These are phyloP conservation scores for Agonopterix alstromeriana DNA, from an alignment of 2,888 invertebrate genomes.

Conservation along the genomic window DNA sequence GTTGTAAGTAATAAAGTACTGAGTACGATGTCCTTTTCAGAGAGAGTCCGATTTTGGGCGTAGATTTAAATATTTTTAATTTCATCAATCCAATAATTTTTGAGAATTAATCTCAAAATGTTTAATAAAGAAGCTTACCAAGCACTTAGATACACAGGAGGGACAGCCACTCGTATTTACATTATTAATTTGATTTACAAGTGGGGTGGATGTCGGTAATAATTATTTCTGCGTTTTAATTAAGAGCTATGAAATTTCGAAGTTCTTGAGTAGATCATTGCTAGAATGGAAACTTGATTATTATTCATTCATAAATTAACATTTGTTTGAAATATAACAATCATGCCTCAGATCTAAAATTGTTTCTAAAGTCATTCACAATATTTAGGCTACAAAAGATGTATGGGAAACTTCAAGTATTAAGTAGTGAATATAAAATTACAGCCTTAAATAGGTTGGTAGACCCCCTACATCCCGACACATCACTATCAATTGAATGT, in stretches of 20 bases:
- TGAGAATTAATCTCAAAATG: conserved; percentile 23
- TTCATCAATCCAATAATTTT: no score
- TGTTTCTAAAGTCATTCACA: no score
- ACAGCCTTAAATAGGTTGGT: conserved; percentile 43
- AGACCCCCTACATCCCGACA: conserved; percentile 73
- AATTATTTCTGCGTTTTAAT: conserved; percentile 71
- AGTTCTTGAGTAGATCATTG: conserved; percentile 54
- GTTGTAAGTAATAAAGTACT: no score
- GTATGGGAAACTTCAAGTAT: no score
- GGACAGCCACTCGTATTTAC: conserved; percentile 52
- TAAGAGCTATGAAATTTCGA: conserved; percentile 67
- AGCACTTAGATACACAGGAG: conserved; percentile 23
- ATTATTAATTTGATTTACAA: conserved; percentile 68
- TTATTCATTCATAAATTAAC: not conserved
- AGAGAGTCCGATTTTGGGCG: no score
- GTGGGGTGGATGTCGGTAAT: conserved; percentile 63
- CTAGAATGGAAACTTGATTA: not conserved
- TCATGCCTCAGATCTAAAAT: not conserved
- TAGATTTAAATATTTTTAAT: no score
- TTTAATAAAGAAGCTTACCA: conserved; percentile 33
- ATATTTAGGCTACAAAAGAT: no score
- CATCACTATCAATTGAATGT: conserved; percentile 59
- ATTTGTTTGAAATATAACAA: not conserved
- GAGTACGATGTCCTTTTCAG: no score
- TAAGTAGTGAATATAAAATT: conserved; percentile 2